Percentiles rank a stretch among this genome's conserved stretches.
Conservation (phyloP, 2,797 vertebrate species). For the Karalla daura region DNA sequence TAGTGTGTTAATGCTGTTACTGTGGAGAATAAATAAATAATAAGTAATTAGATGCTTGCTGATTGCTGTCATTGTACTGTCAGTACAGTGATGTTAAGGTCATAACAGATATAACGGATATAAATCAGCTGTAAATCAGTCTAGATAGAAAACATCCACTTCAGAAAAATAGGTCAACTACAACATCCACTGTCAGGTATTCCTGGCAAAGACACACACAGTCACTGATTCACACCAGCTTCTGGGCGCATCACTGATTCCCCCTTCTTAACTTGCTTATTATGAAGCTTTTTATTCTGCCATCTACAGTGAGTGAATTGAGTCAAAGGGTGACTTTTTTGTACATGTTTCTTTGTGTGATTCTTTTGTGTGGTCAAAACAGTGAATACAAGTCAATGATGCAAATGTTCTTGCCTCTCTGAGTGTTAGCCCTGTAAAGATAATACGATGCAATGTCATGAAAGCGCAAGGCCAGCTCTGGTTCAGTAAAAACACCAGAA, state of each 20-base stretch:
- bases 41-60: too few species aligned
- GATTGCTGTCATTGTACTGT: too few species aligned
- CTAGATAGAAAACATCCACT: too few species aligned
- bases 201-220: too few species aligned
- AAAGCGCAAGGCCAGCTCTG: slow-evolving; percentile 5
- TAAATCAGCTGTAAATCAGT: too few species aligned
- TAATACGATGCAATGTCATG: slow-evolving; percentile 5
- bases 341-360: background rate
- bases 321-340: slow-evolving; percentile 20
- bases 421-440: slow-evolving; percentile 2
- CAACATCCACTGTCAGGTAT: too few species aligned
- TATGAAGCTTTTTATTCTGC: slow-evolving; percentile 28
- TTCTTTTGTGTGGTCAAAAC: slow-evolving; percentile 25
- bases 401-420: slow-evolving; percentile 3
- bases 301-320: slow-evolving; percentile 54
- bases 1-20: too few species aligned
- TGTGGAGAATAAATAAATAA: too few species aligned
- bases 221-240: slow-evolving; percentile 10
- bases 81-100: too few species aligned
- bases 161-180: too few species aligned
- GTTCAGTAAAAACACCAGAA: slow-evolving; percentile 7
- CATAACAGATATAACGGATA: too few species aligned
- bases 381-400: slow-evolving; percentile 29
- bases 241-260: slow-evolving; percentile 28
- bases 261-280: slow-evolving; percentile 7